Percentiles rank a stretch among this genome's conserved stretches.
phyloP scores from a whole-genome alignment of 2,888 invertebrate species.

The Orthosia cruda region DNA sequence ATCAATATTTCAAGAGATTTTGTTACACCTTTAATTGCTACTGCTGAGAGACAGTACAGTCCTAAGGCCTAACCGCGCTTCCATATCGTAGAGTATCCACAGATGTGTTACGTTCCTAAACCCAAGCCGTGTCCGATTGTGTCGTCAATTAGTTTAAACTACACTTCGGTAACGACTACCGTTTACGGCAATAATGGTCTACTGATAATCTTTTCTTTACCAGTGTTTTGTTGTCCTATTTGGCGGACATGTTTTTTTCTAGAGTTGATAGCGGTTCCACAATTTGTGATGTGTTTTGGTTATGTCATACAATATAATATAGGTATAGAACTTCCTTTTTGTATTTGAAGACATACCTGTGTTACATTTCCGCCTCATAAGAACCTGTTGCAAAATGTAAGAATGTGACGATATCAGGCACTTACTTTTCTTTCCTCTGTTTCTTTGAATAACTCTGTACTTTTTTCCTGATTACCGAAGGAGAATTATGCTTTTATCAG shows the following conservation, averaged over 20 bases:
- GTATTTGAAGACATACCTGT: not conserved
- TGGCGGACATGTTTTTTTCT: conserved; percentile 12
- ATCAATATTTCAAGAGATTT: too few relatives aligned
- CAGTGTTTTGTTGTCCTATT: conserved; percentile 34
- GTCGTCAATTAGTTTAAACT: conserved; percentile 49
- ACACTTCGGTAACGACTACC: conserved; percentile 37
- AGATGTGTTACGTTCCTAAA: conserved; percentile 9
- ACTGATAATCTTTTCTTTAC: conserved; percentile 45
- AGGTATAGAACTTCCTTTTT: conserved; percentile 10
- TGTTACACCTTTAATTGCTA: too few relatives aligned
- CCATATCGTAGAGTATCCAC: not conserved
- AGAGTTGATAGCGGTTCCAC: not conserved
- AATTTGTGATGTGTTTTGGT: conserved; percentile 9
- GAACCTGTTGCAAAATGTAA: not conserved
- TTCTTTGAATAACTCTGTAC: not conserved
- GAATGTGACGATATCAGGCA: not conserved
- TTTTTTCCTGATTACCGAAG: too few relatives aligned
- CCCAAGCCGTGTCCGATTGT: conserved; percentile 30
- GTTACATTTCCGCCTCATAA: not conserved
- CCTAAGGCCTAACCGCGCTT: not conserved
- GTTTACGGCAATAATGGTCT: conserved; percentile 42
- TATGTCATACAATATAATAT: not conserved
- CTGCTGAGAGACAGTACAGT: too few relatives aligned
- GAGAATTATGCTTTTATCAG: too few relatives aligned
- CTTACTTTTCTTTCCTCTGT: not conserved